These are phyloP conservation scores for Passer domesticus DNA, from an alignment of 2,113 vertebrate species.

Conservation along the genomic window DNA sequence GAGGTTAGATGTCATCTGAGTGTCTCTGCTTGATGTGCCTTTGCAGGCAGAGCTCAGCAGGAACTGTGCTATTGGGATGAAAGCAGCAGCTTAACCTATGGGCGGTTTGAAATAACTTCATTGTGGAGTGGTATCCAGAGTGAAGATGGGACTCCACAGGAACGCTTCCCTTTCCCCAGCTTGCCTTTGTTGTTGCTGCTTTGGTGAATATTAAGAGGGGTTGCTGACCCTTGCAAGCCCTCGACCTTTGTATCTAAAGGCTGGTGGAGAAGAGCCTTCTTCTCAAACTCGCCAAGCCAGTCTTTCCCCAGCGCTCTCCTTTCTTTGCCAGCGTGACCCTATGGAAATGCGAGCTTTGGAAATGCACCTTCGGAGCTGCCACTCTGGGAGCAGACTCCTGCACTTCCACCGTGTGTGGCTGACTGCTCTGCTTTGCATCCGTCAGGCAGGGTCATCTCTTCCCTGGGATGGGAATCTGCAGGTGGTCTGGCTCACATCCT, in stretches of 20 bases:
- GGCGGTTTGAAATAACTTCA: constrained; percentile 53
- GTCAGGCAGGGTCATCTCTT: neutral
- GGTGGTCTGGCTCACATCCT: neutral
- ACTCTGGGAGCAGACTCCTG: neutral
- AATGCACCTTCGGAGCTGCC: constrained; percentile 32
- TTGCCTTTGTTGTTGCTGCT: constrained; percentile 56
- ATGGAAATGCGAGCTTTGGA: constrained; percentile 51
- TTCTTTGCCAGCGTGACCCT: constrained; percentile 14
- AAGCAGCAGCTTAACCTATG: constrained; percentile 53
- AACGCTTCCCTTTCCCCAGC: constrained; percentile 66
- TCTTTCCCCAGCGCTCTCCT: neutral
- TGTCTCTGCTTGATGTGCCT: constrained; percentile 50
- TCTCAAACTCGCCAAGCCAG: neutral
- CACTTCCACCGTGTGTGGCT: neutral
- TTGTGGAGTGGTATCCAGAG: constrained; percentile 62
- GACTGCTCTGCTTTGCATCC: neutral
- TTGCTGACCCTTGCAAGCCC: constrained; percentile 64
- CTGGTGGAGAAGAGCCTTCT: constrained; percentile 40
- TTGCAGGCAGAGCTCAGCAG: constrained; percentile 54
- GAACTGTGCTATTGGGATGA: constrained; percentile 44
- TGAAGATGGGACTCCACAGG: constrained; percentile 63
- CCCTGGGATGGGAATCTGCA: neutral
- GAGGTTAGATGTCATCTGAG: constrained; percentile 59
- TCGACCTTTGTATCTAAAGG: constrained; percentile 57
- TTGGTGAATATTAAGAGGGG: constrained; percentile 65